Percentiles rank a stretch among this genome's conserved stretches.
Conservation (phyloP, 2,888 invertebrate genomes). For the Hydroisotoma schaefferi region DNA sequence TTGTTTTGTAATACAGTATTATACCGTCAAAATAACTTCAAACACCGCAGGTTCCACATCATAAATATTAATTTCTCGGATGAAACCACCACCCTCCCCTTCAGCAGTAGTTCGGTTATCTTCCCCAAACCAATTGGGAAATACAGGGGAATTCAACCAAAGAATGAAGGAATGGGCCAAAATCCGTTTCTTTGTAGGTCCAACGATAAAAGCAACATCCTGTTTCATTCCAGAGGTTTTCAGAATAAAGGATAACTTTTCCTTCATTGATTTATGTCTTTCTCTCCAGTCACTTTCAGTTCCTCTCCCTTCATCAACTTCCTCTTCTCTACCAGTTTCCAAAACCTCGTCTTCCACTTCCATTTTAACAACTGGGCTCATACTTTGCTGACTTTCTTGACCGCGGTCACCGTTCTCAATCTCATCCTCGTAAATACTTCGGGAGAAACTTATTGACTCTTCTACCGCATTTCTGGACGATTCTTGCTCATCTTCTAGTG, state of each 20-base stretch:
- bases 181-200: neutral
- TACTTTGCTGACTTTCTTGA: too few relatives aligned
- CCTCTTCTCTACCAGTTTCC: too few relatives aligned
- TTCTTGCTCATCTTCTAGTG: too few relatives aligned
- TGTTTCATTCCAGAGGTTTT: neutral
- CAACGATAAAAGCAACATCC: slow-evolving; percentile 2
- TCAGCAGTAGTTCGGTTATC: neutral
- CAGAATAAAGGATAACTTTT: neutral
- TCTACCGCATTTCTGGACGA: too few relatives aligned
- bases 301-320: too few relatives aligned
- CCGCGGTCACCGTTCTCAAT: too few relatives aligned
- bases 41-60: neutral
- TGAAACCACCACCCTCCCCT: neutral
- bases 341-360: too few relatives aligned
- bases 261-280: neutral
- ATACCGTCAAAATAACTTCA: neutral
- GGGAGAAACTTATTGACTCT: too few relatives aligned
- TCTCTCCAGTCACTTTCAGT: neutral
- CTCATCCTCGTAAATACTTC: too few relatives aligned
- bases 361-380: too few relatives aligned
- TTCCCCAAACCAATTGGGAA: neutral
- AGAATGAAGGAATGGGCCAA: slow-evolving; percentile 1
- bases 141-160: neutral
- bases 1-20: neutral
- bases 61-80: neutral